Conservation (phyloP, 2,113 vertebrate species). For the Ellobius talpinus region DNA sequence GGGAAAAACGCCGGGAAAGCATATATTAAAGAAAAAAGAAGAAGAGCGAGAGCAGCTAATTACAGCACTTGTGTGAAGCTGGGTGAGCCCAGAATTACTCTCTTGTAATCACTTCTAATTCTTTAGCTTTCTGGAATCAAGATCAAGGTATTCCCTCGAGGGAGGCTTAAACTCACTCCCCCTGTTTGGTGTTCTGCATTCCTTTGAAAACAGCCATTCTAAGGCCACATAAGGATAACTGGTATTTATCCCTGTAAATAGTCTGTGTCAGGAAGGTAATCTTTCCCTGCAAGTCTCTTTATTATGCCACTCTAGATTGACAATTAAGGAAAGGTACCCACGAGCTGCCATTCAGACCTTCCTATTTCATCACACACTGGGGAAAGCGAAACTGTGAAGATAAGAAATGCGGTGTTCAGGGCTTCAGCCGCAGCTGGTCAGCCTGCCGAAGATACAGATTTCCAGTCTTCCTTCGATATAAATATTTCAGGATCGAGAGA, state of each 20-base stretch:
- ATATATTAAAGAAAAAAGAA: neutral
- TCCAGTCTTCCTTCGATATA: constrained; percentile 68
- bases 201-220: constrained; percentile 59
- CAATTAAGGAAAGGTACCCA: constrained; percentile 40
- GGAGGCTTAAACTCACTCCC: constrained; percentile 55
- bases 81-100: constrained; percentile 74
- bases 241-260: constrained; percentile 55
- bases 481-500: constrained; percentile 50
- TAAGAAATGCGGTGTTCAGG: constrained; percentile 56
- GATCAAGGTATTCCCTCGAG: constrained; percentile 64
- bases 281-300: constrained; percentile 60
- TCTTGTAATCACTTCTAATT: constrained; percentile 81
- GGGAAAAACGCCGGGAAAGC: neutral
- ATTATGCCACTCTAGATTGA: constrained; percentile 39
- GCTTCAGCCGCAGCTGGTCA: constrained; percentile 13
- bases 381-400: constrained; percentile 11
- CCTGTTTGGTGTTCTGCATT: constrained; percentile 24
- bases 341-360: neutral
- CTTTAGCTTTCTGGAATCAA: constrained; percentile 72
- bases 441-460: constrained; percentile 57
- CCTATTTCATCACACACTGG: constrained; percentile 13
- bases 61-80: constrained; percentile 67
- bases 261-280: constrained; percentile 58
- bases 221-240: constrained; percentile 39
- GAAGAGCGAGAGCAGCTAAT: constrained; percentile 58